Evolutionary conservation across 1,140 invertebrate genomes (phyloP), one percentile per base, ranked within the genome.

Genomic region (Cyclargus thomasi): DNA sequence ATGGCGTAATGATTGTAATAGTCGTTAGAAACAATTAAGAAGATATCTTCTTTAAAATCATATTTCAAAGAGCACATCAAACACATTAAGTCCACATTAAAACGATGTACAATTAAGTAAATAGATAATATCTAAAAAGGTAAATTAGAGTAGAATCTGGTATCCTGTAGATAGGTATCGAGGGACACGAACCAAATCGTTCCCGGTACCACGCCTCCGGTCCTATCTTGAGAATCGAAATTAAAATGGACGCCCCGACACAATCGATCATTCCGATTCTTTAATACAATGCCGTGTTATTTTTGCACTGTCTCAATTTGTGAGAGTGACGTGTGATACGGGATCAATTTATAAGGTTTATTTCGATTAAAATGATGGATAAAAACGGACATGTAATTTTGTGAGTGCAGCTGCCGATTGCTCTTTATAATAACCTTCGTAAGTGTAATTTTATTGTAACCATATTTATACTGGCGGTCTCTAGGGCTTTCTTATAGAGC

Each of bases 221-320:
- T 75, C 76, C 79, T 85, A 83, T 85, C 80, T 85, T 76, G 75
- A 75, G 80, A 80, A 87, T 90, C 86, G 81, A 88, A 88, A 90
- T 90, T 90, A 90, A 90, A 88, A 90, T 79, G 84, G 82, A 89
- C 87, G 84, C 86, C 81, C 85, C 80, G 76, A 74, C 82, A 73
- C 85, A 81, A 90, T 90, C 87, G 87, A 90, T 90, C 87, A 90
- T 88, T 87, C 78, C 78, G 75, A 87, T 86, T 87, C 86, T 83
- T 88, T 87, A 85, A 87, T 88, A 88, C 82, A 83, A 90, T 80
- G 76, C 74, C 71, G 79, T 79, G 82, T 86, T 86, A 86, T 90
- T 86, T 84, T 82, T 83, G 77, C 84, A 86, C 81, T 80, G 83
- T 83, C 85, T 84, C 87, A 88, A 90, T 90, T 88, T 85, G 81